Evolutionary conservation across 2,888 invertebrate species (phyloP), one percentile per base, ranked within the genome.

Genomic region (Apeira syringaria): DNA sequence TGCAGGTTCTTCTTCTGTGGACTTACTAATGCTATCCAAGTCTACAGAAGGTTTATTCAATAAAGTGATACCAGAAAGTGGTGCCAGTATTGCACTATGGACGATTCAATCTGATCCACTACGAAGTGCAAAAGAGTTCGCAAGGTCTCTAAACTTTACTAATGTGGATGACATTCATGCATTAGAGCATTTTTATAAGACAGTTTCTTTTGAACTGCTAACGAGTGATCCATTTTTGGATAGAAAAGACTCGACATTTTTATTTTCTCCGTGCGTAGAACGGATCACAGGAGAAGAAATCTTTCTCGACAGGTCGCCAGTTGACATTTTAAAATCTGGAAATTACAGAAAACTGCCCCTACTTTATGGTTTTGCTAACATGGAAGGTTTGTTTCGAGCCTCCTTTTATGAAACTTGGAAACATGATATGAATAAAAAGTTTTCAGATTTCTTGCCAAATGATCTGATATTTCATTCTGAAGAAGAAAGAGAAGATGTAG

Each of bases 21-120:
- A 72, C 28, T 55, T 76, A 1, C 42, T 75, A 2, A 58, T 66
- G 47, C 38, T 77, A 2, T 74, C 76, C 0, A 57, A 60, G 22
- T 55, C 55, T 13, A 42, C 74, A 4, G 49, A 57, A 13, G 79
- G 74, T 1, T 47, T 80, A 6, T 76, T 78, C 40, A 61, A 68
- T 10, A 78, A 68, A 49, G 71, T 64, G 1, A 73, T 78, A 34
- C 51, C 63, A n/a, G 76, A 74, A 20, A 79, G 80, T 31, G 80
- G 74, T 1, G 55, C 60, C 0, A 63, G 47, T 25, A 38, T 64
- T 0, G 62, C 44, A 0, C 49, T 41, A 1, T 65, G 63, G 48
- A 8, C 62, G 6, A 29, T 66, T 1, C 72, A 74, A 37, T 8
- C 51, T 0, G 67, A 77, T 49, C 77, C 79, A 0, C 0, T 75